A percentile compares a stretch with the other conserved stretches of the same genome.
phyloP scores from a whole-genome alignment of 2,888 invertebrate species.

The Teinopalpus imperialis region DNA sequence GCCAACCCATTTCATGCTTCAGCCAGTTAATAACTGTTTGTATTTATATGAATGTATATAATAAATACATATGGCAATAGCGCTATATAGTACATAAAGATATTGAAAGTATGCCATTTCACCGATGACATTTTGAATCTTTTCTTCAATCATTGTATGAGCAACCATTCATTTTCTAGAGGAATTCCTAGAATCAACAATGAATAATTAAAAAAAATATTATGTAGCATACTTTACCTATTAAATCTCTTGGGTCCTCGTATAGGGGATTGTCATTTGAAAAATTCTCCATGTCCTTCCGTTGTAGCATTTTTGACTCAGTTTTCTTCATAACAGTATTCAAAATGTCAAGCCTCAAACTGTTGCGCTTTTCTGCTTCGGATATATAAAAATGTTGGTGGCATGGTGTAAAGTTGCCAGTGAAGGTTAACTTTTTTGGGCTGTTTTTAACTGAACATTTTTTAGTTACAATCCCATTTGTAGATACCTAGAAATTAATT shows the following conservation, averaged over 20 bases:
- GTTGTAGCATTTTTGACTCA: slow-evolving; percentile 47
- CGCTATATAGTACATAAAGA: no score
- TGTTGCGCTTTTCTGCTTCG: slow-evolving; percentile 44
- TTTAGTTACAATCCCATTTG: slow-evolving; percentile 43
- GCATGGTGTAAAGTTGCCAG: slow-evolving; percentile 58
- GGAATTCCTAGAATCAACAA: no score
- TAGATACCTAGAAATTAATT: slow-evolving; percentile 28
- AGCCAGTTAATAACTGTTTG: no score
- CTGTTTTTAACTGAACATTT: slow-evolving; percentile 30
- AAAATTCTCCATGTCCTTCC: slow-evolving; percentile 34
- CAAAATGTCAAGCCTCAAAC: slow-evolving; percentile 61
- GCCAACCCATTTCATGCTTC: no score
- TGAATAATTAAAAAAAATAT: no score
- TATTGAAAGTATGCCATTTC: no score
- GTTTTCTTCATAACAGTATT: slow-evolving; percentile 58
- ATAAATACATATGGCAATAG: no score
- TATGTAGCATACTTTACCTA: slow-evolving; percentile 48
- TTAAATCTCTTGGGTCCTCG: slow-evolving; percentile 71
- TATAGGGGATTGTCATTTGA: slow-evolving; percentile 58
- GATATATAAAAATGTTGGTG: slow-evolving; percentile 51
- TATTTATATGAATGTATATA: no score
- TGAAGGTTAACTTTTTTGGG: slow-evolving; percentile 51
- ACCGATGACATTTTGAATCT: no score
- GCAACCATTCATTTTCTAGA: no score
- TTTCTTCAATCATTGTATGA: no score